Evolutionary conservation across 2,888 invertebrate genomes (phyloP), one percentile per base, ranked within the genome.

Genomic region (Drosophila conformis): DNA sequence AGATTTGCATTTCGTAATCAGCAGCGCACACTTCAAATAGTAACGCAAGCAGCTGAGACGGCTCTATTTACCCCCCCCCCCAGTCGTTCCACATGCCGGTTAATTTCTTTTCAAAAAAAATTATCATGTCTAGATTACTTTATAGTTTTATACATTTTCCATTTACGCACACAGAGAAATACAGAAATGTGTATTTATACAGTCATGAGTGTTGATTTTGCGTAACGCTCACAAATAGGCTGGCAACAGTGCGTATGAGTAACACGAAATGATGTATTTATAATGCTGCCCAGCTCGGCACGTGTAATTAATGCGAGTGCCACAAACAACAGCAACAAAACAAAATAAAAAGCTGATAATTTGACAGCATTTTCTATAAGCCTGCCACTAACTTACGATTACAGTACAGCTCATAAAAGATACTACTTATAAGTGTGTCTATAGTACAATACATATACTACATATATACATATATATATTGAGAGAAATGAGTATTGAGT

Each of bases 221-320:
- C 77, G 77, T 69, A 69, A 42, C 57, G 63, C 52, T 25, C 36
- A 33, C 48, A 63, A 54, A 69, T 63, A 15, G 53, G 66, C 61
- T 73, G 68, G 79, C 86, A 83, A 81, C 73, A 61, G 69, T 66
- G 79, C 79, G 81, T 79, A 83, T 83, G 83, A 80, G 83, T 83
- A 85, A 83, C 70, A 33, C 58, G 48, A 60, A 52, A 65, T 58
- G 54, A 63, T 46, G 46, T 65, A 62, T 71, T 69, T 49, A 64
- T 53, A 59, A 53, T 33, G 38, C 38, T 48, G 46, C 31, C 56
- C 53, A 36, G 38, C 56, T 53, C 27, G 61, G 71, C 80, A 72
- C 80, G 83, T 80, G 83, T 82, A 80, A 80, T 80, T 74, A 85
- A 75, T 83, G 66, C 60, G 60, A 67, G 21, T 13, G 29, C 48